Evolutionary conservation across 2,797 vertebrate species (phyloP).

Genomic region (Centropyge bicolor): DNA sequence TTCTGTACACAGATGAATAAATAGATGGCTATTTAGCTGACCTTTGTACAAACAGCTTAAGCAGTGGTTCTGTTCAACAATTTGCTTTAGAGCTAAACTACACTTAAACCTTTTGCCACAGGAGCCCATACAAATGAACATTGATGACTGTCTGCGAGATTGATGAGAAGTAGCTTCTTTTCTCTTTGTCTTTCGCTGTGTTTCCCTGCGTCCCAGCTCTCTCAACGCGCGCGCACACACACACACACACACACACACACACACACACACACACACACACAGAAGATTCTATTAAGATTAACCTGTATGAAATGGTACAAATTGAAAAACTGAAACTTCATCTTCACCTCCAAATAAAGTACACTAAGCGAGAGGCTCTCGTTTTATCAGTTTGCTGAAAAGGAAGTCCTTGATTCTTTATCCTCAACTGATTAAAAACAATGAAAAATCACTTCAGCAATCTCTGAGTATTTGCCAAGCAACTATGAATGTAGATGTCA

Average conservation of each 20-base stretch:
- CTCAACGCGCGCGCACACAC: constrained; percentile 45
- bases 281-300: constrained; percentile 81
- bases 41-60: constrained; percentile 14
- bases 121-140: constrained; percentile 52
- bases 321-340: constrained; percentile 75
- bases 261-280: constrained; percentile 16
- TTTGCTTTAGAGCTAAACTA: constrained; percentile 34
- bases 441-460: background rate
- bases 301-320: constrained; percentile 68
- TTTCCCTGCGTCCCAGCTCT: constrained; percentile 28
- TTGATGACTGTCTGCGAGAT: constrained; percentile 45
- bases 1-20: background rate
- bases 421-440: constrained; percentile 15
- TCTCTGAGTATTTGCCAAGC: constrained; percentile 4
- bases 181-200: constrained; percentile 44
- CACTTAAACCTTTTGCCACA: constrained; percentile 22
- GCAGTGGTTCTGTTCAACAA: background rate
- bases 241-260: constrained; percentile 13
- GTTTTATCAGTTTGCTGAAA: constrained; percentile 55
- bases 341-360: constrained; percentile 62
- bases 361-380: constrained; percentile 36
- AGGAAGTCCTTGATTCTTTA: constrained; percentile 59
- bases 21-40: background rate
- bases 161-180: constrained; percentile 54
- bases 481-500: constrained; percentile 1